phyloP scores from a whole-genome alignment of 2,113 vertebrate species.

The Hydropotes inermis region DNA sequence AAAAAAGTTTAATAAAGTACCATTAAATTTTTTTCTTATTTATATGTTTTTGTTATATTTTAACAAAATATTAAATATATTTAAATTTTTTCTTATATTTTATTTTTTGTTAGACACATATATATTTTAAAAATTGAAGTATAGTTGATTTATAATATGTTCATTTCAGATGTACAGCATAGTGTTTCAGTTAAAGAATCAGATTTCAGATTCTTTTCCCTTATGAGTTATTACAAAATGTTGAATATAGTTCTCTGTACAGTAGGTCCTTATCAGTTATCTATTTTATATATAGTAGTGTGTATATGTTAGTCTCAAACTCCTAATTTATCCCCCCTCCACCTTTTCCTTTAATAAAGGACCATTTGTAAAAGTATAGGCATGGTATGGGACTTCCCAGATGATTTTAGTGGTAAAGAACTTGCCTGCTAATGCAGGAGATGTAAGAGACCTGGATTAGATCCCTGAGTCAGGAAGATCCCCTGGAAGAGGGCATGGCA shows the following conservation, averaged over 20 bases:
- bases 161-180: neutral
- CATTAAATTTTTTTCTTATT: neutral
- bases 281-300: neutral
- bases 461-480: neutral
- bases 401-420: neutral
- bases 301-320: neutral
- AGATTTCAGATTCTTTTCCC: neutral
- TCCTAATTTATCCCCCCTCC: neutral
- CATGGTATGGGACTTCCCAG: neutral
- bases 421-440: neutral
- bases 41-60: neutral
- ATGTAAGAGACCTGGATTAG: neutral
- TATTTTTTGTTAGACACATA: neutral
- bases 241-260: neutral
- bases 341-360: neutral
- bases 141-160: neutral
- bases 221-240: neutral
- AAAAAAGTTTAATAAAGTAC: conserved; percentile 16
- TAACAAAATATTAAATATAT: too few species aligned
- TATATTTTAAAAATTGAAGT: neutral
- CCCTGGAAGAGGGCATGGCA: neutral
- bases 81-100: neutral
- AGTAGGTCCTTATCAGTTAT: neutral
- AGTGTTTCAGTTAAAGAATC: neutral
- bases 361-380: conserved; percentile 6